Evolutionary conservation across 2,797 vertebrate species (phyloP), one percentile per base, ranked within the genome.

Genomic region (Ispidina picta): DNA sequence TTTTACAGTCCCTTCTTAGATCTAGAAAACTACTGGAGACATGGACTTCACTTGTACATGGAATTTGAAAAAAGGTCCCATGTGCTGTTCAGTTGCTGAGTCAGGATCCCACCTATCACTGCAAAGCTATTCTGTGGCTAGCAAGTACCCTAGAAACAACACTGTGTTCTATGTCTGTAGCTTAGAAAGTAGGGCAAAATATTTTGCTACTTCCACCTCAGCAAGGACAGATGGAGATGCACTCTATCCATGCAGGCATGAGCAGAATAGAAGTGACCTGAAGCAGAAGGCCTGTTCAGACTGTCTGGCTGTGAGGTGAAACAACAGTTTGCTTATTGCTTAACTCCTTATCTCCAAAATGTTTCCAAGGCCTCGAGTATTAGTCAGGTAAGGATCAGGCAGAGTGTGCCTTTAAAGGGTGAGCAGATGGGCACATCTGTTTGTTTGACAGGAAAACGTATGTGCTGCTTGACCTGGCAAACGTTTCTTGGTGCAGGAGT

Each of bases 211-310:
- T 82, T 86, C 49, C 52, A 86, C 46, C 54, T 92, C 11, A 0
- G 15, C 76, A 91, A 90, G 69, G 83, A 94, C 83, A 95, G 92
- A 86, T 86, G 77, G 86, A 94, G 72, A 66, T 83, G 55, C 49
- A 69, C 44, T 92, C 35, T 89, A n/a, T 29, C 52, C 20, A 17
- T n/a, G 73, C 59, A 95, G 71, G 70, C 79, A 92, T 69, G 79
- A 93, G 82, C 51, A 83, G 83, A 86, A 83, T 69, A 92, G 71
- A 91, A 95, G 86, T 90, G 94, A 93, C 90, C 93, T 94, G 62
- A 76, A 96, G 75, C 89, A 93, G 91, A 84, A 95, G 83, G 72
- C 25, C 65, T 86, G 71, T 37, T 94, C 88, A 73, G 77, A 74
- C 25, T 70, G 52, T 31, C 91, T 88, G 43, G 17, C 48, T 83